Percentiles rank a stretch among this genome's conserved stretches.
Conservation (phyloP, 1,140 invertebrate genomes). For the Drosophila bipectinata region DNA sequence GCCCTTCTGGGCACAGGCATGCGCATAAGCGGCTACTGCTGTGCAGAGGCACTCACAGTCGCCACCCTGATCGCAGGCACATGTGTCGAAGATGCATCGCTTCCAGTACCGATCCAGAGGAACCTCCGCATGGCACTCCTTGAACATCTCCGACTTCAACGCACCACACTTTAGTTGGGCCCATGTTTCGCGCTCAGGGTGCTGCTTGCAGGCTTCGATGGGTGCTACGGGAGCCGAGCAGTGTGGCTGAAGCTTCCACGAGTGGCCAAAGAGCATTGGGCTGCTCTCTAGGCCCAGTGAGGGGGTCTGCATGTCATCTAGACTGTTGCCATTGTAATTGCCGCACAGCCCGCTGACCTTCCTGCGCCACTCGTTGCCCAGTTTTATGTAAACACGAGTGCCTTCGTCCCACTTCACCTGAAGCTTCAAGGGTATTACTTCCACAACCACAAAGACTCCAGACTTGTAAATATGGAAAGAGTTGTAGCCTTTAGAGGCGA, state of each 20-base stretch:
- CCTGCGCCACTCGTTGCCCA: conserved; percentile 90
- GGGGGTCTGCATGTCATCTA: conserved; percentile 93
- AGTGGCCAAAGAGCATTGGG: conserved; percentile 91
- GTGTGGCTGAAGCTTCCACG: conserved; percentile 92
- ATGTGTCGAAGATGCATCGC: conserved; percentile 92
- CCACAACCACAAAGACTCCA: conserved; percentile 91
- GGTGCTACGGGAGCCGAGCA: conserved; percentile 86
- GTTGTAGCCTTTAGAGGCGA: conserved; percentile 63
- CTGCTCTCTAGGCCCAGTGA: conserved; percentile 90
- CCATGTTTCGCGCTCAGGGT: conserved; percentile 91
- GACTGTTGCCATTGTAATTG: conserved; percentile 93
- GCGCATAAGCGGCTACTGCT: conserved; percentile 92
- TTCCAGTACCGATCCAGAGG: conserved; percentile 88
- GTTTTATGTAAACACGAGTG: conserved; percentile 91
- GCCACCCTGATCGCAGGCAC: conserved; percentile 94
- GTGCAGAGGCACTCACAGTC: conserved; percentile 96
- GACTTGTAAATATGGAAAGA: conserved; percentile 84
- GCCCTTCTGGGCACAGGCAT: conserved; percentile 90
- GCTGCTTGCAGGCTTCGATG: conserved; percentile 88
- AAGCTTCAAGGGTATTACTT: conserved; percentile 90
- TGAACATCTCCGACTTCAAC: conserved; percentile 90
- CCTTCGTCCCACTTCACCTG: conserved; percentile 94
- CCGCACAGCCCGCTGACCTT: conserved; percentile 94
- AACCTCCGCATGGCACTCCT: conserved; percentile 91
- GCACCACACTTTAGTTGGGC: conserved; percentile 90